Evolutionary conservation across 2,888 invertebrate species (phyloP).

Genomic region (Eudemis profundana): DNA sequence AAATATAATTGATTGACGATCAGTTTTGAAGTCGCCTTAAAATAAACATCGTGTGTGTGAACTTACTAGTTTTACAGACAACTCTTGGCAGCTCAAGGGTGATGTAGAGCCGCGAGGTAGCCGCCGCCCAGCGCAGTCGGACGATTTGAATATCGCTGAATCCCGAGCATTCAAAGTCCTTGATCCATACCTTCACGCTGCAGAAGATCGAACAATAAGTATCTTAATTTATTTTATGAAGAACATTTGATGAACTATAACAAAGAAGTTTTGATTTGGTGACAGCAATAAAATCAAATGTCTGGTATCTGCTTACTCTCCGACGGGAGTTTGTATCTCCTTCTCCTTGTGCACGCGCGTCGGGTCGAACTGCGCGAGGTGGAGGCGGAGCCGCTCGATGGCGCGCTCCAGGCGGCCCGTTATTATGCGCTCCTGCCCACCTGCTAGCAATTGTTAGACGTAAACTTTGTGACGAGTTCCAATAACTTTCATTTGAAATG

Average conservation of each 20-base stretch:
- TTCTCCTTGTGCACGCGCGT: not conserved
- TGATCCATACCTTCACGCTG: not conserved
- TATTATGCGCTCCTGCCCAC: not conserved
- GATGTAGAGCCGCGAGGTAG: not conserved
- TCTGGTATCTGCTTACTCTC: not conserved
- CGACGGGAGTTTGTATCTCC: not conserved
- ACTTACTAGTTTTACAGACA: not conserved
- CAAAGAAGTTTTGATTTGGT: not conserved
- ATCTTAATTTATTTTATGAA: no score
- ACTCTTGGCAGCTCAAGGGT: not conserved
- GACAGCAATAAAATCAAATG: not conserved
- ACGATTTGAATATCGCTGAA: not conserved
- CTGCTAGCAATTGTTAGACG: not conserved
- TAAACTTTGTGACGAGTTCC: not conserved
- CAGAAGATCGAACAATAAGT: not conserved
- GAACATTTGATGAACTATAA: no score
- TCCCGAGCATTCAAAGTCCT: not conserved
- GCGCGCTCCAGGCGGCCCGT: not conserved
- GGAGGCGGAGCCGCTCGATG: not conserved
- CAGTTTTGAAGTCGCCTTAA: not conserved
- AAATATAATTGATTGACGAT: no score
- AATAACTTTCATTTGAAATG: not conserved
- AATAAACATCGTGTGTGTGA: not conserved
- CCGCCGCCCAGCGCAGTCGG: not conserved
- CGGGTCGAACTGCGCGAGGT: not conserved